These are phyloP conservation scores for Julus scanicus DNA, from an alignment of 2,888 invertebrate genomes.

Conservation along the genomic window DNA sequence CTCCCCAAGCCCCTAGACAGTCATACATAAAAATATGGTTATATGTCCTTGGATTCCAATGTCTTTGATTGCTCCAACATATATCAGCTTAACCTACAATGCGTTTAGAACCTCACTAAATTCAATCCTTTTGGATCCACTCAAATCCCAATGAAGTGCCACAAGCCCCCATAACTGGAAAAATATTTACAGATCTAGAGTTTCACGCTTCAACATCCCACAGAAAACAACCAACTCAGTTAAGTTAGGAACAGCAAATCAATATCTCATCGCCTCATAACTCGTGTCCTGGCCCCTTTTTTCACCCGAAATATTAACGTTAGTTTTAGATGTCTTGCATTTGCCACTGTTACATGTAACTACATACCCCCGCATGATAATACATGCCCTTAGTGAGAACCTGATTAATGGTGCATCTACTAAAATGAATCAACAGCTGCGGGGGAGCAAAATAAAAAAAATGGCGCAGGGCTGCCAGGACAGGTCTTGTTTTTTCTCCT, in stretches of 20 bases:
- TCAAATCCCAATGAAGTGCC: not conserved
- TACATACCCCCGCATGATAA: not conserved
- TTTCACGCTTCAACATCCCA: not conserved
- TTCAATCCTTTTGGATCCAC: not conserved
- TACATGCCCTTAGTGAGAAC: not conserved
- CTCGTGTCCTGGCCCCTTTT: not conserved
- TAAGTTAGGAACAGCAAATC: not conserved
- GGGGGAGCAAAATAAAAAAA: not conserved
- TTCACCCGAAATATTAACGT: not conserved
- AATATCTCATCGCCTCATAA: not conserved
- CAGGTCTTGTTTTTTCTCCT: not conserved
- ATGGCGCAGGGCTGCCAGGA: not conserved
- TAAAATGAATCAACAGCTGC: constrained; percentile 26
- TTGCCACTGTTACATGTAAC: not conserved
- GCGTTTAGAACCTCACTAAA: too few relatives aligned
- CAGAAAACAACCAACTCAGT: not conserved
- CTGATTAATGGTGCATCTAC: constrained; percentile 30
- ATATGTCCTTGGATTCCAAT: too few relatives aligned
- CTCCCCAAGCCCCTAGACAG: too few relatives aligned
- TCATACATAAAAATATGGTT: too few relatives aligned
- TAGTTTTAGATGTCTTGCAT: not conserved
- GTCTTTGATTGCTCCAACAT: too few relatives aligned
- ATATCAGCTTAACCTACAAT: too few relatives aligned
- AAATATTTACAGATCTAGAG: not conserved
- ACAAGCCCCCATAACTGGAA: not conserved